Conservation (phyloP, 2,888 invertebrate genomes). For the Agrilus cyanescens region DNA sequence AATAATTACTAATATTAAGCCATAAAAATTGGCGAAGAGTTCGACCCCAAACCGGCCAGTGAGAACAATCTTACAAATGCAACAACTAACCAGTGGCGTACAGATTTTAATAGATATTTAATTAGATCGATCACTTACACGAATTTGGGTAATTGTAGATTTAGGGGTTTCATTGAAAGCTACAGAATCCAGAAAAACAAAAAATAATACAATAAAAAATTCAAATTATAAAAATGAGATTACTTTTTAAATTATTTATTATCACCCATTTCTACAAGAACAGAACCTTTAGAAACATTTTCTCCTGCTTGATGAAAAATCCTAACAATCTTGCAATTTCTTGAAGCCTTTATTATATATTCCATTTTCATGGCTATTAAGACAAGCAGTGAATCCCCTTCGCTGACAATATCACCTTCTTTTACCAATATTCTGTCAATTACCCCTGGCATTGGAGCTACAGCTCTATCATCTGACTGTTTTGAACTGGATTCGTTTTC, state of each 20-base stretch:
- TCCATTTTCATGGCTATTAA: constrained; percentile 99
- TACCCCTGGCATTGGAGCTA: constrained; percentile 93
- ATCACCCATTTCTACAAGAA: constrained; percentile 46
- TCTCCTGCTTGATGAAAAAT: constrained; percentile 66
- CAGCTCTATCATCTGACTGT: constrained; percentile 44
- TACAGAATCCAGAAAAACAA: too few relatives aligned
- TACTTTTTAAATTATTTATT: constrained; percentile 14
- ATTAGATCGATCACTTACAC: too few relatives aligned
- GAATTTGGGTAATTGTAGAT: too few relatives aligned
- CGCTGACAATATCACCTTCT: constrained; percentile 67
- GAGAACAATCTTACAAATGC: too few relatives aligned
- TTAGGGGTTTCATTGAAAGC: too few relatives aligned
- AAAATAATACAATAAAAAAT: too few relatives aligned
- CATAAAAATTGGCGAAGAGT: too few relatives aligned
- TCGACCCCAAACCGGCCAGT: too few relatives aligned
- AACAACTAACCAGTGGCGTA: too few relatives aligned
- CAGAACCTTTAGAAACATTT: constrained; percentile 66
- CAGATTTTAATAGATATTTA: too few relatives aligned
- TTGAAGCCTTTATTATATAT: constrained; percentile 78
- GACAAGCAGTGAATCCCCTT: constrained; percentile 83
- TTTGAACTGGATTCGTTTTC: constrained; percentile 26
- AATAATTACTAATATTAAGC: too few relatives aligned
- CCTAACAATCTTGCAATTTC: constrained; percentile 62
- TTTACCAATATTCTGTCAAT: constrained; percentile 81
- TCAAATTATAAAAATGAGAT: too few relatives aligned